Percentiles rank a stretch among this genome's conserved stretches.
phyloP scores from a whole-genome alignment of 2,888 invertebrate genomes.

The Amiota communis region DNA sequence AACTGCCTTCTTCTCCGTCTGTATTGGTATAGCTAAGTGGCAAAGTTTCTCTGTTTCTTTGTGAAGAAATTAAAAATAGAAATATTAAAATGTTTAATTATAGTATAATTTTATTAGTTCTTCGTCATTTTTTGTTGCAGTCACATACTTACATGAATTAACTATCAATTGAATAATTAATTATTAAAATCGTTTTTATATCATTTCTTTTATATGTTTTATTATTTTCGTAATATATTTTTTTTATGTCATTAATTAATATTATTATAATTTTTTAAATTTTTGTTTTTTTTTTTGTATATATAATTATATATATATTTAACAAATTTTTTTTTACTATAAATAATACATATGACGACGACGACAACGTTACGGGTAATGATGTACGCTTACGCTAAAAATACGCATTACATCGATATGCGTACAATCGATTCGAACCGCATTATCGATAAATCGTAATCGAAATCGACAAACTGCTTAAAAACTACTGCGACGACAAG shows the following conservation, averaged over 20 bases:
- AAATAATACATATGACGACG: slow-evolving; percentile 50
- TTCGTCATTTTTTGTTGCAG: slow-evolving; percentile 37
- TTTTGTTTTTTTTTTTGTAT: slow-evolving; percentile 43
- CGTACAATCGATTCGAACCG: background rate
- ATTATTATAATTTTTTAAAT: slow-evolving; percentile 17
- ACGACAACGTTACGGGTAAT: slow-evolving; percentile 29
- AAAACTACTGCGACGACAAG: too few relatives aligned
- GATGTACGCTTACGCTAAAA: too few relatives aligned
- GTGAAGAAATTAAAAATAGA: too few relatives aligned
- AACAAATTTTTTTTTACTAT: slow-evolving; percentile 59
- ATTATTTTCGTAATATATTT: slow-evolving; percentile 11
- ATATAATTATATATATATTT: slow-evolving; percentile 55
- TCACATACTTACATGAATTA: slow-evolving; percentile 22
- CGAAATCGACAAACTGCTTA: background rate
- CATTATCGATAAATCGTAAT: background rate
- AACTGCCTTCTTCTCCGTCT: too few relatives aligned
- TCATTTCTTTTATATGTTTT: slow-evolving; percentile 28
- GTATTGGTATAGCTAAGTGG: too few relatives aligned
- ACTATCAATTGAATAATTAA: slow-evolving; percentile 9
- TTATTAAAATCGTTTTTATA: slow-evolving; percentile 23
- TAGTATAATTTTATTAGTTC: slow-evolving; percentile 26
- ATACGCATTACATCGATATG: slow-evolving; percentile 42
- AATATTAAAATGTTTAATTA: too few relatives aligned
- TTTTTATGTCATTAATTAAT: slow-evolving; percentile 7
- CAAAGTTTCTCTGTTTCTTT: too few relatives aligned